These are phyloP conservation scores for Diloba caeruleocephala DNA, from an alignment of 2,888 invertebrate species.

Conservation along the genomic window DNA sequence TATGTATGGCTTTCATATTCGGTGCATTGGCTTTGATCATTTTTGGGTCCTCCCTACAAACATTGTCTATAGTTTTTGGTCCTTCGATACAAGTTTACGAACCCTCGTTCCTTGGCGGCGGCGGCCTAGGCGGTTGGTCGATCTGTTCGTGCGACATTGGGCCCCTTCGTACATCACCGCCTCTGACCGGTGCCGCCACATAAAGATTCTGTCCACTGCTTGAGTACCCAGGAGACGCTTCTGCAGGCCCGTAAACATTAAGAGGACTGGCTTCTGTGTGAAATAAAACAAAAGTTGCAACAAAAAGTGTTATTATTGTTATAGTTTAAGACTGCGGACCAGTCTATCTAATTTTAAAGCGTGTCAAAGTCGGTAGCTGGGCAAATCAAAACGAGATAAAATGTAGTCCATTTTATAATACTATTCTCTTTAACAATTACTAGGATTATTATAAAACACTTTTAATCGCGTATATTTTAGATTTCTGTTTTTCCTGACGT, in stretches of 20 bases:
- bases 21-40: too few species aligned
- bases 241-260: constrained; percentile 72
- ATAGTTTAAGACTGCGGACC: too few species aligned
- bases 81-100: constrained; percentile 24
- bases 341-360: too few species aligned
- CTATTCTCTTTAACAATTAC: too few species aligned
- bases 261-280: constrained; percentile 75
- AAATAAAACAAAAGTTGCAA: not conserved
- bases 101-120: constrained; percentile 96
- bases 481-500: too few species aligned
- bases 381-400: too few species aligned
- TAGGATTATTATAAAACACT: too few species aligned
- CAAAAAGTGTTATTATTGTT: not conserved
- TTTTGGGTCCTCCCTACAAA: too few species aligned
- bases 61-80: constrained; percentile 1
- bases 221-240: constrained; percentile 90
- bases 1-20: too few species aligned
- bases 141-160: constrained; percentile 81
- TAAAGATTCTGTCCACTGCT: constrained; percentile 95
- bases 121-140: constrained; percentile 94
- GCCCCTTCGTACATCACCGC: constrained; percentile 69
- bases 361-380: too few species aligned
- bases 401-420: too few species aligned
- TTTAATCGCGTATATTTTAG: too few species aligned
- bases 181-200: constrained; percentile 95